A percentile compares a stretch with the other conserved stretches of the same genome.
phyloP scores from a whole-genome alignment of 1,140 invertebrate species.

The Manduca sexta region DNA sequence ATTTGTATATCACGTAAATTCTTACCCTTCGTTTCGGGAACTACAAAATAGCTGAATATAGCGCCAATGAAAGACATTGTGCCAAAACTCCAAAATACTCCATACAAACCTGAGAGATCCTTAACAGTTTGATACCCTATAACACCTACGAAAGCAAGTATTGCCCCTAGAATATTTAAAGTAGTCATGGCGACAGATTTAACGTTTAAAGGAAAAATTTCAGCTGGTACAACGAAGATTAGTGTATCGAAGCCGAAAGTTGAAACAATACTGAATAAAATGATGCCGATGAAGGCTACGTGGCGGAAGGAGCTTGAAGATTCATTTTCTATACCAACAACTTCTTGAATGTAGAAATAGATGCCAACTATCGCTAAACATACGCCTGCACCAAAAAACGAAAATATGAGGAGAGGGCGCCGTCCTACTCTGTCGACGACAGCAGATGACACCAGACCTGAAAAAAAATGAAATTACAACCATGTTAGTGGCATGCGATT shows the following conservation, averaged over 20 bases:
- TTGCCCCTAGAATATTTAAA: slow-evolving; percentile 28
- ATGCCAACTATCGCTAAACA: slow-evolving; percentile 56
- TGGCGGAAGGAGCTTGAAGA: slow-evolving; percentile 36
- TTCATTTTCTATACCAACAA: not conserved
- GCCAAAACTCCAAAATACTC: slow-evolving; percentile 70
- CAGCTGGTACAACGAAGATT: slow-evolving; percentile 72
- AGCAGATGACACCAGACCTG: slow-evolving; percentile 74
- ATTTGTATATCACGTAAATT: slow-evolving; percentile 79
- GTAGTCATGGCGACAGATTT: slow-evolving; percentile 71
- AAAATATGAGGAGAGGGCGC: slow-evolving; percentile 76
- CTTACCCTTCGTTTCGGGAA: slow-evolving; percentile 84
- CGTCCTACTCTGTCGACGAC: slow-evolving; percentile 83
- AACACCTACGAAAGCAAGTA: slow-evolving; percentile 63
- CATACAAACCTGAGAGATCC: slow-evolving; percentile 60
- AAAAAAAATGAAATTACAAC: slow-evolving; percentile 13
- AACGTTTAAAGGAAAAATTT: slow-evolving; percentile 76
- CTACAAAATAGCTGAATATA: slow-evolving; percentile 72
- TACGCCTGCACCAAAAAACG: slow-evolving; percentile 64
- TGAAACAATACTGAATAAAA: slow-evolving; percentile 71
- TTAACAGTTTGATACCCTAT: slow-evolving; percentile 69
- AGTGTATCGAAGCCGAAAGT: slow-evolving; percentile 74
- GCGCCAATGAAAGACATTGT: slow-evolving; percentile 63
- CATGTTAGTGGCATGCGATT: not conserved
- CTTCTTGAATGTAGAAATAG: slow-evolving; percentile 63
- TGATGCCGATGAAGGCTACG: slow-evolving; percentile 69